Evolutionary conservation across 2,888 invertebrate species (phyloP), one percentile per base, ranked within the genome.

Genomic region (Pardosa pseudoannulata): DNA sequence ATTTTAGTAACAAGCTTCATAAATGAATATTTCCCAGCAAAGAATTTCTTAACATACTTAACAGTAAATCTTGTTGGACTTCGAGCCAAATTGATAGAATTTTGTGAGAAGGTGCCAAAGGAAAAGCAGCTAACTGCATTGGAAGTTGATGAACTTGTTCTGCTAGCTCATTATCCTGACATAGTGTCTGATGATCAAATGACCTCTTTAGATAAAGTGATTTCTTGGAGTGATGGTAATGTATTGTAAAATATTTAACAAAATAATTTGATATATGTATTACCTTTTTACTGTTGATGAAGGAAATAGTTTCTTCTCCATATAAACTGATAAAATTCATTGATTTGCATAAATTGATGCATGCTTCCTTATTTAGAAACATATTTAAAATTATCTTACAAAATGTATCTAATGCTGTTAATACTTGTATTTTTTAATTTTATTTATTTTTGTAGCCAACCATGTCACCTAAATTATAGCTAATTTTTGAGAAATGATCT

Each of bases 141-240:
- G 0, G 92, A 92, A 13, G 92, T 94, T 87, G 93, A 94, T 86
- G 93, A 93, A 71, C 93, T 96, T n/a, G 93, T 93, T 83, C 90
- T 92, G 89, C 90, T 91, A 39, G 89, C 93, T 91, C 93, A 92
- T 32, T 91, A 91, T 62, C 92, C 92, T 72, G 91, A 90, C 5
- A 87, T 89, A 16, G 72, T 89, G 36, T 80, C 89, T 9, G 89
- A 90, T 27, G 89, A 90, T 28, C 93, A 93, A 13, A 91, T 95
- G 80, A 91, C 92, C 62, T 91, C 93, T 64, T 91, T 96, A 83
- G 94, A 94, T 90, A 93, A 93, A 90, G 92, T 95, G 90, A 91
- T 96, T 79, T 92, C 93, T 82, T 96, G 96, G 96, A 67, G 29
- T 95, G 95, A 46, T 93, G 94, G 92, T 95, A 95, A 95, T n/a